These are phyloP conservation scores for Malacoraja senta DNA, from an alignment of 2,797 vertebrate species.

Conservation along the genomic window DNA sequence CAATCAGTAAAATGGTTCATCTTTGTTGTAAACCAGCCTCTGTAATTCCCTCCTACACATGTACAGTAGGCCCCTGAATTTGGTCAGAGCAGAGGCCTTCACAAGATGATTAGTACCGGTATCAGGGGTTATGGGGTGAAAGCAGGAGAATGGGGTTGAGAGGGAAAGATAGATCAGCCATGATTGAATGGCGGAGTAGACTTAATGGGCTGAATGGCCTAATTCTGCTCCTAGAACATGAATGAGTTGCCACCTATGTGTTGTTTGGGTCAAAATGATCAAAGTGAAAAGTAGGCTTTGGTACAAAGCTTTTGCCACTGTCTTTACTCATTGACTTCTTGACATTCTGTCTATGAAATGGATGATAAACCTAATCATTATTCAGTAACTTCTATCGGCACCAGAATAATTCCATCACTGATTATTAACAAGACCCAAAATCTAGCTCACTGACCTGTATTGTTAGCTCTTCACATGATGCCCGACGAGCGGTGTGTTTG, in stretches of 20 bases:
- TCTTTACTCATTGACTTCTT: background rate
- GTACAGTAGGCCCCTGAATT: no score
- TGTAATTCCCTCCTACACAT: no score
- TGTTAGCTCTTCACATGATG: background rate
- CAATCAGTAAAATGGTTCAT: no score
- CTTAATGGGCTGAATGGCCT: no score
- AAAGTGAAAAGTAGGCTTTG: background rate
- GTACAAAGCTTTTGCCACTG: background rate
- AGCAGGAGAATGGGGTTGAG: no score
- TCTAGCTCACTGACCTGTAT: background rate
- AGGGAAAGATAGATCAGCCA: no score
- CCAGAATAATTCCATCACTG: background rate
- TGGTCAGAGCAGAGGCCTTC: background rate
- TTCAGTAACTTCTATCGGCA: background rate
- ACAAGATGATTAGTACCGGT: background rate
- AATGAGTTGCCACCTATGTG: background rate
- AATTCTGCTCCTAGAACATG: background rate
- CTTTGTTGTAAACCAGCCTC: no score
- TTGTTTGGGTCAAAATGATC: background rate
- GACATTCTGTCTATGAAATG: background rate
- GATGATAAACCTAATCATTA: background rate
- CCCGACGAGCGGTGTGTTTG: background rate
- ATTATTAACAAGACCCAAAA: background rate
- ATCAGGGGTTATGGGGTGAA: no score
- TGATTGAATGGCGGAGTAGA: no score